phyloP scores from a whole-genome alignment of 2,113 vertebrate species.

The Atlantisia rogersi region DNA sequence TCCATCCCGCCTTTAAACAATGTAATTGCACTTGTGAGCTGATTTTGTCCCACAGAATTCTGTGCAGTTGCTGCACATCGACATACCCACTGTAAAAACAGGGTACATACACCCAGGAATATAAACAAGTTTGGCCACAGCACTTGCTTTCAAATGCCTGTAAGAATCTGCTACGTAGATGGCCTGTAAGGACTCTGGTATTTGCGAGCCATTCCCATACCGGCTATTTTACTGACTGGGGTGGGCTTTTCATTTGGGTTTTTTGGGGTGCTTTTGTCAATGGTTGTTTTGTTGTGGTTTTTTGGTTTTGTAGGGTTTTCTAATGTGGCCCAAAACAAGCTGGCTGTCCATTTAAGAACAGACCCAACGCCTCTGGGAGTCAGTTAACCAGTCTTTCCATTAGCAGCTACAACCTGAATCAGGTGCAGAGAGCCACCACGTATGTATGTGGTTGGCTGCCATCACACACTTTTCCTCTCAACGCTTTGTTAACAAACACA shows the following conservation, averaged over 20 bases:
- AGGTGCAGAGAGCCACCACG: neutral
- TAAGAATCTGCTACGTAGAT: neutral
- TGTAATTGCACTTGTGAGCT: neutral
- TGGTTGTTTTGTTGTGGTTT: no score
- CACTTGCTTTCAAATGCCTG: neutral
- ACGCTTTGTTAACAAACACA: neutral
- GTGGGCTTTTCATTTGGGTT: neutral
- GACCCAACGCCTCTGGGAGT: neutral
- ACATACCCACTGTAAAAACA: neutral
- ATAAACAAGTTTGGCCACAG: neutral
- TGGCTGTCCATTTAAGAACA: neutral
- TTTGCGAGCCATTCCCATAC: neutral
- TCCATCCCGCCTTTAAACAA: rapidly evolving
- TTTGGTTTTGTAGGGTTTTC: no score
- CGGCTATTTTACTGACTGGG: neutral
- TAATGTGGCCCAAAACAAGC: neutral
- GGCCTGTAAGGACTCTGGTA: neutral
- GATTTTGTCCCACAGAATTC: neutral
- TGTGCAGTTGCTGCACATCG: neutral
- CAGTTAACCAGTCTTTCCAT: neutral
- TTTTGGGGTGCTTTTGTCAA: no score
- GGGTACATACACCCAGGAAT: neutral
- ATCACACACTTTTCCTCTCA: neutral
- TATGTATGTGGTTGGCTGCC: neutral
- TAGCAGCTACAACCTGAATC: rapidly evolving